A percentile compares a stretch with the other conserved stretches of the same genome.
phyloP scores from a whole-genome alignment of 2,888 invertebrate genomes.

The Saturnia japonica region DNA sequence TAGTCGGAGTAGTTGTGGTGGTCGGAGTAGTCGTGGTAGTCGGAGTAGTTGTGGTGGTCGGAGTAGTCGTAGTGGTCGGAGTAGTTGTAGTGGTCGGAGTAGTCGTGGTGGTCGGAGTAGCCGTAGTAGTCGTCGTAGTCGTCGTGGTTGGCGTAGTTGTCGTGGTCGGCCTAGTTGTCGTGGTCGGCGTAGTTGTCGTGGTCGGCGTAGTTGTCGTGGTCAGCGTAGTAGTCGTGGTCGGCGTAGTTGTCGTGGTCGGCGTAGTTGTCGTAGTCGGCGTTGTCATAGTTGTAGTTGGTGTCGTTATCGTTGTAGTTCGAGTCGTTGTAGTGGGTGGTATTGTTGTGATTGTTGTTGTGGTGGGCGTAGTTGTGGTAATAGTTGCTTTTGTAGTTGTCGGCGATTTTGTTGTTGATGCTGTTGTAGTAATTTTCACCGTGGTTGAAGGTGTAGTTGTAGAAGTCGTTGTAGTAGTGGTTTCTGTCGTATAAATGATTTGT shows the following conservation, averaged over 20 bases:
- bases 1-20: conserved; percentile 24
- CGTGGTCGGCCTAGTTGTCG: conserved; percentile 18
- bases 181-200: conserved; percentile 20
- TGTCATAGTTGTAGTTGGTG: conserved; percentile 21
- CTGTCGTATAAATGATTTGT: not conserved
- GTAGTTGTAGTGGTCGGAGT: conserved; percentile 28
- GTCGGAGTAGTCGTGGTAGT: conserved; percentile 21
- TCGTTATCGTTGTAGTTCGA: conserved; percentile 16
- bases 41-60: conserved; percentile 19
- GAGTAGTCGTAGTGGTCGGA: conserved; percentile 24
- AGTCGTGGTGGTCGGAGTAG: conserved; percentile 18
- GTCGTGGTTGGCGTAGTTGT: conserved; percentile 24
- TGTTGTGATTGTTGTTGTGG: conserved; percentile 27
- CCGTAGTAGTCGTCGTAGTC: conserved; percentile 24
- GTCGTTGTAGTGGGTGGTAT: conserved; percentile 25
- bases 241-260: conserved; percentile 22
- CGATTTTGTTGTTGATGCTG: conserved; percentile 23
- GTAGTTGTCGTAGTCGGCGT: conserved; percentile 27
- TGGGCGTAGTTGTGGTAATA: conserved; percentile 19
- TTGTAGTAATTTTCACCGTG: conserved; percentile 14
- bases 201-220: not conserved
- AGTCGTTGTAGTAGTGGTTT: conserved; percentile 14
- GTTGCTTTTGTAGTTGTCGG: conserved; percentile 25
- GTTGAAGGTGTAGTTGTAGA: conserved; percentile 23
- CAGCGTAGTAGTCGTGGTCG: not conserved